Base-by-base conservation (phyloP, 2,888 invertebrate genomes). In the Melinaea menophilus region DNA sequence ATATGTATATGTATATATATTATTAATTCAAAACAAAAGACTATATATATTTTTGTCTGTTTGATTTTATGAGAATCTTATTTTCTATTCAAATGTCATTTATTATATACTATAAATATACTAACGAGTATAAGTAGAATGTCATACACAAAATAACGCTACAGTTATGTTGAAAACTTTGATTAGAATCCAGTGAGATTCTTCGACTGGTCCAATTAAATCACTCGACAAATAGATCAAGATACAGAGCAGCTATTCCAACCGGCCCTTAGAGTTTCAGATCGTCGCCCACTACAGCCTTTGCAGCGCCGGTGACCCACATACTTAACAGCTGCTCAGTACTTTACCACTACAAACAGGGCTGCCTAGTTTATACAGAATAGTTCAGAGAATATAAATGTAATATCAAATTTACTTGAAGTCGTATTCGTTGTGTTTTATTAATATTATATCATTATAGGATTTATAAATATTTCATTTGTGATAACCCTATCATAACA, bases 261-360 rank as follows among this genome's bases (percentile, higher is more conserved):
- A 60, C 63, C 63, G 56, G 62, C 56, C 59, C 84, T 81, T 75
- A 80, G 74, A 76, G 76, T 78, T 79, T 81, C 77, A 74, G 79
- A 81, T 79, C 83, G 80, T 78, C 76, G 76, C 76, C 72, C 75
- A 77, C 71, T 73, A 75, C 82, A 80, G 76, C 73, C 70, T 74
- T 76, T 73, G 78, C 81, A 80, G 75, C 79, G 76, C 71, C 78
- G 74, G 74, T 88, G 88, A 86, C 88, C 88, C 80, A 88, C 77
- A 85, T 88, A 72, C 71, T 75, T 72, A 72, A 74, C 75, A 77
- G 76, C 76, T 72, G 71, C 73, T 77, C 70, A 67, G 72, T 75
- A 75, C 78, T 78, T 75, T 72, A 74, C 67, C 70, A 70, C 70
- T 69, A 69, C 67, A 66, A 65, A 68, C 70, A 79, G 76, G 76